Percentiles rank a stretch among this genome's conserved stretches.
phyloP scores from a whole-genome alignment of 2,797 vertebrate species.

The Anas georgica region DNA sequence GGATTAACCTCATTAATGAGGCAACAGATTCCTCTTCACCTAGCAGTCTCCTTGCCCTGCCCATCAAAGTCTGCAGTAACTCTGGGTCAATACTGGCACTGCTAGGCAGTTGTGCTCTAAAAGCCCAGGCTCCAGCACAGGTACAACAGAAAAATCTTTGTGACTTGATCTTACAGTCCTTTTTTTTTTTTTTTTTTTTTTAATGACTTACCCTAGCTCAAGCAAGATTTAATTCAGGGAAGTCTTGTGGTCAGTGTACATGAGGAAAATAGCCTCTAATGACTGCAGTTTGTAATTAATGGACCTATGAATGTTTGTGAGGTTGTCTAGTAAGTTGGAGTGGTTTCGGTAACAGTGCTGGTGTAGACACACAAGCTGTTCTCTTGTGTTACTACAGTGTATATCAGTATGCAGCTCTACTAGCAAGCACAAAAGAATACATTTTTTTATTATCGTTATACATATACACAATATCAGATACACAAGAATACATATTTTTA shows the following conservation, averaged over 20 bases:
- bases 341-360: neutral
- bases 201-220: neutral
- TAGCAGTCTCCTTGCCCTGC: neutral
- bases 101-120: neutral
- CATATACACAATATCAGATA: too few relatives aligned
- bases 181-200: neutral
- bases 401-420: neutral
- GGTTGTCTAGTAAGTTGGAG: constrained; percentile 20
- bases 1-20: neutral
- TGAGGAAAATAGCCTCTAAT: neutral
- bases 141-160: constrained; percentile 11
- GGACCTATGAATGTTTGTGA: neutral
- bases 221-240: neutral
- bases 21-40: neutral
- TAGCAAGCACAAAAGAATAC: neutral
- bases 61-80: neutral
- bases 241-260: neutral
- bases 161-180: neutral
- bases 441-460: neutral
- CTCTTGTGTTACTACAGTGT: neutral
- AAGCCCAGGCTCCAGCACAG: neutral
- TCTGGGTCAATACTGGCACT: neutral
- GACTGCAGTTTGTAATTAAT: neutral
- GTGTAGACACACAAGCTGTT: neutral
- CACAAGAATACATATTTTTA: neutral